Base-by-base conservation (phyloP, 30 jellyfish, hydroid and myxozoan species). In the Hydractinia echinata region DNA sequence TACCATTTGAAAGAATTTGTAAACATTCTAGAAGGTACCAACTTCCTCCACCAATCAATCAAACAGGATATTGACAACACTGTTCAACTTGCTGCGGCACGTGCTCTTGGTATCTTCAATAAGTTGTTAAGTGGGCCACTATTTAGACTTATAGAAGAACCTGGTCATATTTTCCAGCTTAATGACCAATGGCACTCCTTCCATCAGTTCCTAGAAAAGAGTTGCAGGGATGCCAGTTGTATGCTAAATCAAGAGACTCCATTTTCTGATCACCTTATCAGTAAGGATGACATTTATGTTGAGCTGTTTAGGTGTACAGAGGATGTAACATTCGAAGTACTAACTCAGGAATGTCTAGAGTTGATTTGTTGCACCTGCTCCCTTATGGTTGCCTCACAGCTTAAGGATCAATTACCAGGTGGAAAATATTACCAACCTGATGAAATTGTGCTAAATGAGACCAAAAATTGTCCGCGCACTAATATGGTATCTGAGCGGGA, bases 91-190 rank as follows among this genome's bases (percentile, higher is more conserved):
- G 86, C 87, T 15, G 90, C 68, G 7, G 62, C 67, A 30, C 19
- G 90, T 8, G 90, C 90, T 10, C 52, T 82, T 64, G 90, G 82
- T 8, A 71, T 82, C 54, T 71, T 82, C 51, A 82, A 82, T 79
- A 82, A 82, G 72, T 55, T 82, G 16, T 30, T 82, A 8, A 8
- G 72, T 54, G 90, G 90, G 62, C 90, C 90, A n/a, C 79, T 82
- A 3, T 82, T 53, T 21, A 21, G 87, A 8, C 70, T 51, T 18
- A 53, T 82, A 14, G 90, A 82, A 82, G 90, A 82, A 52, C 21
- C 61, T 11, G 85, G 85, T n/a, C 88, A 81, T 53, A 66, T 81
- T 19, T 81, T 81, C 50, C 53, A 30, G 39, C 54, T 81, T 10
- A 81, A 81, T 54, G 20, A 49, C n/a, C n/a, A n/a, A n/a, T n/a